These are phyloP conservation scores for Clinocottus analis DNA, from an alignment of 2,113 vertebrate genomes.

Conservation along the genomic window DNA sequence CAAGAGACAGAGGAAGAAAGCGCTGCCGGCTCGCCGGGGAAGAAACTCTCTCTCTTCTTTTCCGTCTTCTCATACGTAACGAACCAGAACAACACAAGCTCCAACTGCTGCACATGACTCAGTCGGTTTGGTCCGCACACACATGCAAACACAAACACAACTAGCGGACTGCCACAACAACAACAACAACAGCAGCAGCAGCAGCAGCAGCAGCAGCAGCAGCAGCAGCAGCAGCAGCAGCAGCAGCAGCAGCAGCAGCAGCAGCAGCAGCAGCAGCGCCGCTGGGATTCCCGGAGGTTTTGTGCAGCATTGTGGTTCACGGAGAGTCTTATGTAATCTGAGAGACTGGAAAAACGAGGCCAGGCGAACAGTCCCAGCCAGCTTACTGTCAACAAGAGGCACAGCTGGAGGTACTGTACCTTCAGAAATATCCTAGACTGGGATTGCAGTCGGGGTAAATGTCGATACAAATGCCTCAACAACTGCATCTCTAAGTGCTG, in stretches of 20 bases:
- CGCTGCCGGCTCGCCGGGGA: slow-evolving; percentile 37
- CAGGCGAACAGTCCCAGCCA: slow-evolving; percentile 8
- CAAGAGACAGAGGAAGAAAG: slow-evolving; percentile 31
- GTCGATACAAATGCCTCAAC: slow-evolving; percentile 16
- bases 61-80: slow-evolving; percentile 29
- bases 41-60: neutral
- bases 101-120: slow-evolving; percentile 14
- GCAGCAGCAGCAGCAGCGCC: slow-evolving; percentile 8
- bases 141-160: slow-evolving; percentile 18
- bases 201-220: slow-evolving; percentile 6
- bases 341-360: slow-evolving; percentile 3
- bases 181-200: slow-evolving; percentile 18
- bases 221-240: slow-evolving; percentile 15
- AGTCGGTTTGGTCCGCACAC: slow-evolving; percentile 26
- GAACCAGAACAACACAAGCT: slow-evolving; percentile 28
- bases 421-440: neutral
- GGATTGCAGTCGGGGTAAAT: neutral
- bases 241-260: slow-evolving; percentile 12
- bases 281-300: slow-evolving; percentile 38
- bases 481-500: slow-evolving; percentile 1
- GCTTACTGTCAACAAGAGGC: neutral
- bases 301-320: slow-evolving; percentile 43
- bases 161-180: slow-evolving; percentile 34
- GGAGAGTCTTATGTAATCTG: slow-evolving; percentile 59
- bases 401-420: slow-evolving; percentile 36